Evolutionary conservation across 2,797 vertebrate genomes (phyloP).

Genomic region (Lacerta agilis): DNA sequence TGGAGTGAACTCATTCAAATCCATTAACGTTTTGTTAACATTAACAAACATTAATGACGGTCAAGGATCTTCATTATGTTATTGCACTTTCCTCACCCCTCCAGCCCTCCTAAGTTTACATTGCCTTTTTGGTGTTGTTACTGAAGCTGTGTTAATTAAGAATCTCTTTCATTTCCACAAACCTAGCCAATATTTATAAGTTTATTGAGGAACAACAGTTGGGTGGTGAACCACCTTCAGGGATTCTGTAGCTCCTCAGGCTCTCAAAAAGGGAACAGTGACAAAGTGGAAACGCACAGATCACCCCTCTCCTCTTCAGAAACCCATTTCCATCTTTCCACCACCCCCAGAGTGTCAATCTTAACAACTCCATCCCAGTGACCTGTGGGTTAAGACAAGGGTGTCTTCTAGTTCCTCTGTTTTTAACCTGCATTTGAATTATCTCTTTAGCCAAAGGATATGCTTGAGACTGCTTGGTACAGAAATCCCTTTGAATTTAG

Average conservation of each 20-base stretch:
- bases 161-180: not conserved
- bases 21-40: slow-evolving; percentile 12
- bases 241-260: not conserved
- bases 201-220: not conserved
- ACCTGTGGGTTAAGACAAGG: too few relatives aligned
- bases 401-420: too few relatives aligned
- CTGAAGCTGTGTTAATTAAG: not conserved
- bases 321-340: not conserved
- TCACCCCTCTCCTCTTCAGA: not conserved
- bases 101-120: not conserved
- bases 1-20: not conserved
- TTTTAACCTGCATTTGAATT: too few relatives aligned
- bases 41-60: not conserved
- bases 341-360: not conserved
- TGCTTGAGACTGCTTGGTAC: too few relatives aligned
- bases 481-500: not conserved
- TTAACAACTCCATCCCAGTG: not conserved
- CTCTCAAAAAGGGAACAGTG: not conserved
- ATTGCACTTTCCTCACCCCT: not conserved
- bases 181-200: not conserved
- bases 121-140: not conserved
- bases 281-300: not conserved
- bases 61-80: slow-evolving; percentile 15
- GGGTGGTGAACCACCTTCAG: not conserved
- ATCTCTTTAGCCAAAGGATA: too few relatives aligned